Percentiles rank a stretch among this genome's conserved stretches.
phyloP scores from a whole-genome alignment of 2,888 invertebrate species.

The Salpingus planirostris region DNA sequence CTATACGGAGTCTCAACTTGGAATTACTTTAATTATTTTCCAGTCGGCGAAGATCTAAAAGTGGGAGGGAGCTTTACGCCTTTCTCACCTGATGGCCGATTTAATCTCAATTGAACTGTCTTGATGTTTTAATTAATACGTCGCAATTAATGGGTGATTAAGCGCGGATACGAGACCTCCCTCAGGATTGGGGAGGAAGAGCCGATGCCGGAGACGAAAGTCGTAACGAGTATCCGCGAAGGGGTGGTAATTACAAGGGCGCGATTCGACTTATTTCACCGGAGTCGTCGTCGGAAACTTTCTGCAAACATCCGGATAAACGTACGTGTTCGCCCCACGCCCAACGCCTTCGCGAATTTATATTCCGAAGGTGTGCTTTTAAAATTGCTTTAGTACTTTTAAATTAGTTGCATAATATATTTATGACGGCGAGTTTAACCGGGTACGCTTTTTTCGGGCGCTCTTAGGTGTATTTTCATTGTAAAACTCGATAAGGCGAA shows the following conservation, averaged over 20 bases:
- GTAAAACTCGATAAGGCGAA: too few relatives aligned
- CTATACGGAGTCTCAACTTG: too few relatives aligned
- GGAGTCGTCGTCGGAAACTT: slow-evolving; percentile 35
- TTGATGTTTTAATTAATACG: slow-evolving; percentile 10
- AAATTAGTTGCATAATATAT: slow-evolving; percentile 33
- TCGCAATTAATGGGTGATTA: slow-evolving; percentile 32
- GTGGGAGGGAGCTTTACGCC: too few relatives aligned
- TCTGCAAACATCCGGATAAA: slow-evolving; percentile 34
- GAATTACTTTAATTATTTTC: too few relatives aligned
- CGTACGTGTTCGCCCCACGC: slow-evolving; percentile 29
- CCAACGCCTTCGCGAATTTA: too few relatives aligned
- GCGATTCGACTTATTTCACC: slow-evolving; percentile 32
- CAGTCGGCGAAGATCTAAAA: too few relatives aligned
- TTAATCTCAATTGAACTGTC: background rate
- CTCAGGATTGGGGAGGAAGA: too few relatives aligned
- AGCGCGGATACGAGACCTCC: slow-evolving; percentile 28
- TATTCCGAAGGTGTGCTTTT: slow-evolving; percentile 30
- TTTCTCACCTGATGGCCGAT: too few relatives aligned
- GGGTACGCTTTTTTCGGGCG: too few relatives aligned
- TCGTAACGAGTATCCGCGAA: slow-evolving; percentile 31
- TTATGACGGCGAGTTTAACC: slow-evolving; percentile 24
- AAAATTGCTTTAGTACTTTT: slow-evolving; percentile 36
- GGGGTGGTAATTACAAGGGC: slow-evolving; percentile 35
- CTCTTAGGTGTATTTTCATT: too few relatives aligned
- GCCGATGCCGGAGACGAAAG: too few relatives aligned